Evolutionary conservation across 2,888 invertebrate genomes (phyloP).

Genomic region (Ctenicera cuprea): DNA sequence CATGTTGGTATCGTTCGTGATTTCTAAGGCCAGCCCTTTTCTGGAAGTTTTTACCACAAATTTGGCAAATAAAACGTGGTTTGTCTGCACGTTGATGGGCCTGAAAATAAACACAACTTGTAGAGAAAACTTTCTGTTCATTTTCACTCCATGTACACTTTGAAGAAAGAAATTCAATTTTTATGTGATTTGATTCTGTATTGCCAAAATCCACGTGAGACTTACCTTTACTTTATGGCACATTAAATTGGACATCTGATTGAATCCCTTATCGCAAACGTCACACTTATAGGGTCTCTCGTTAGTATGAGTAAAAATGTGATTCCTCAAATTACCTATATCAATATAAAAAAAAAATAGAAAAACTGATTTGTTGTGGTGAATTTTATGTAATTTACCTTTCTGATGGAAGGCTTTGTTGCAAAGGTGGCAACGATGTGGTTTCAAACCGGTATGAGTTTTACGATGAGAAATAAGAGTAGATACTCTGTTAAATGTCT

Average conservation of each 20-base stretch:
- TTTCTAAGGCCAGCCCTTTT: slow-evolving; percentile 74
- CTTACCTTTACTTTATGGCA: slow-evolving; percentile 84
- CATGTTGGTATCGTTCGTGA: slow-evolving; percentile 77
- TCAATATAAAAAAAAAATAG: slow-evolving; percentile 41
- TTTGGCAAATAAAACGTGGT: slow-evolving; percentile 74
- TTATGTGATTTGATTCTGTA: no score
- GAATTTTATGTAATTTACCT: slow-evolving; percentile 72
- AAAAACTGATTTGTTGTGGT: not conserved
- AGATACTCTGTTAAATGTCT: slow-evolving; percentile 86
- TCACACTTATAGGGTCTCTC: slow-evolving; percentile 86
- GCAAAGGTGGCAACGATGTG: slow-evolving; percentile 84
- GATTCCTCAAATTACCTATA: slow-evolving; percentile 84
- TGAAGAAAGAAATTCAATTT: no score
- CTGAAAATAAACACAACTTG: slow-evolving; percentile 55
- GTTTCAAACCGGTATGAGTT: slow-evolving; percentile 84
- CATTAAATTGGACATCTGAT: slow-evolving; percentile 87
- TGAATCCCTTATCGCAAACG: slow-evolving; percentile 84
- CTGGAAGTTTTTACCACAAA: slow-evolving; percentile 75
- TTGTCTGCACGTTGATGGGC: slow-evolving; percentile 75
- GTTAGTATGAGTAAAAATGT: slow-evolving; percentile 86
- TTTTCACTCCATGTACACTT: no score
- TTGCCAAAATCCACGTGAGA: no score
- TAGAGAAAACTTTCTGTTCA: no score
- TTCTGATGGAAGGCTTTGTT: slow-evolving; percentile 89
- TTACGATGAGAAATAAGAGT: slow-evolving; percentile 88